Conservation (phyloP, 2,797 vertebrate genomes). For the Danio aesculapii region DNA sequence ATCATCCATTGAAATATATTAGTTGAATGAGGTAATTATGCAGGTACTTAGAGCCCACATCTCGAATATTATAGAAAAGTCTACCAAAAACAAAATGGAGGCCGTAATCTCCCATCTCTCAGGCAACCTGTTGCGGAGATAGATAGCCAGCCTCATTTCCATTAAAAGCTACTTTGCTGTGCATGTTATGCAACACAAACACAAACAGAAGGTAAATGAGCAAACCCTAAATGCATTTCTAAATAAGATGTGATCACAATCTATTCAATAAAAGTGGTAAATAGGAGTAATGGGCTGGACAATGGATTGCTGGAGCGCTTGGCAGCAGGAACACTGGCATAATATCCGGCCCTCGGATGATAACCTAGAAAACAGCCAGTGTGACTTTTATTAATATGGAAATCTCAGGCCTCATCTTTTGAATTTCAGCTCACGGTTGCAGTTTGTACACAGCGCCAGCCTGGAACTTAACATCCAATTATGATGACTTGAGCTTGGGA, state of each 20-base stretch:
- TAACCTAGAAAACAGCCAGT: constrained; percentile 59
- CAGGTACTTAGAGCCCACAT: constrained; percentile 29
- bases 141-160: constrained; percentile 34
- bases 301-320: constrained; percentile 46
- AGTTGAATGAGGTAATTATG: constrained; percentile 32
- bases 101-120: constrained; percentile 8
- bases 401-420: constrained; percentile 58
- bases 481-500: constrained; percentile 61
- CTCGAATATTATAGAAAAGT: neutral
- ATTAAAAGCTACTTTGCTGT: constrained; percentile 28
- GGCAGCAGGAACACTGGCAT: constrained; percentile 63
- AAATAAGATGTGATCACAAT: constrained; percentile 58
- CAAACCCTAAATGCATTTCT: constrained; percentile 47
- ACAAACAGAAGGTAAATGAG: constrained; percentile 41
- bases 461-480: constrained; percentile 27
- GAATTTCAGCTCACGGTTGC: constrained; percentile 43
- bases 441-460: constrained; percentile 33
- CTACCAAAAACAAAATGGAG: constrained; percentile 29
- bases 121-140: constrained; percentile 5
- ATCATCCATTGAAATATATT: constrained; percentile 22
- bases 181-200: constrained; percentile 15
- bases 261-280: constrained; percentile 71
- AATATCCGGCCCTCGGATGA: constrained; percentile 81
- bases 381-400: constrained; percentile 64
- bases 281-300: constrained; percentile 65